Evolutionary conservation across 2,797 vertebrate species (phyloP).

Genomic region (Artibeus jamaicensis): DNA sequence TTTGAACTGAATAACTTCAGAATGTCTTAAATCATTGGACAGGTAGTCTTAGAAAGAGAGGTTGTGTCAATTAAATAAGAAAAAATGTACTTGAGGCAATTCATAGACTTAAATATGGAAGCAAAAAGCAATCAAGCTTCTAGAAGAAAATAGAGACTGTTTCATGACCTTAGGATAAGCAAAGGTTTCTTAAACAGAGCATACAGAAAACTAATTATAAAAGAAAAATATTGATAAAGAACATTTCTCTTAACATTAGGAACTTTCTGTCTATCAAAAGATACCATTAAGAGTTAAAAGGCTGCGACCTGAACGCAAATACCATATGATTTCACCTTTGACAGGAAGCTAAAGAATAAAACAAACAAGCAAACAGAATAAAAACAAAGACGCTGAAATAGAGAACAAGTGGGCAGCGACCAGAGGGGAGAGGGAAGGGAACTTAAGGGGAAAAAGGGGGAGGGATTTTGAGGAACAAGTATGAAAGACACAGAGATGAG

Average conservation of each 20-base stretch:
- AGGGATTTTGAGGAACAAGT: no score
- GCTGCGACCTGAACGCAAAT: no score
- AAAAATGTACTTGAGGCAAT: neutral
- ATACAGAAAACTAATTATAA: neutral
- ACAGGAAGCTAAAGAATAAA: no score
- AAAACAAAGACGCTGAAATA: no score
- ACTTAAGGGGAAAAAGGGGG: no score
- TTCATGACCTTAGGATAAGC: neutral
- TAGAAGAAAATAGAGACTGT: neutral
- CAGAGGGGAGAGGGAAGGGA: no score
- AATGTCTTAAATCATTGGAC: neutral
- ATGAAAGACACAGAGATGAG: no score
- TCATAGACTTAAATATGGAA: neutral
- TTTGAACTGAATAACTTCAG: neutral
- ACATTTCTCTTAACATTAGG: neutral
- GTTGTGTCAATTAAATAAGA: neutral
- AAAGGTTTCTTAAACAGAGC: neutral
- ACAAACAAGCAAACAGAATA: no score
- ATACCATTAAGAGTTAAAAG: neutral
- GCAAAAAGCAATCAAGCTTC: neutral
- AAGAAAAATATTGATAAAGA: neutral
- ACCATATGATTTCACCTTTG: no score
- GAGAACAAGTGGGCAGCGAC: no score
- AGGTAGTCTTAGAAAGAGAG: slow-evolving; percentile 45
- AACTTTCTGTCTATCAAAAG: neutral